These are phyloP conservation scores for Clupea harengus DNA, from an alignment of 2,113 vertebrate species.

Conservation along the genomic window DNA sequence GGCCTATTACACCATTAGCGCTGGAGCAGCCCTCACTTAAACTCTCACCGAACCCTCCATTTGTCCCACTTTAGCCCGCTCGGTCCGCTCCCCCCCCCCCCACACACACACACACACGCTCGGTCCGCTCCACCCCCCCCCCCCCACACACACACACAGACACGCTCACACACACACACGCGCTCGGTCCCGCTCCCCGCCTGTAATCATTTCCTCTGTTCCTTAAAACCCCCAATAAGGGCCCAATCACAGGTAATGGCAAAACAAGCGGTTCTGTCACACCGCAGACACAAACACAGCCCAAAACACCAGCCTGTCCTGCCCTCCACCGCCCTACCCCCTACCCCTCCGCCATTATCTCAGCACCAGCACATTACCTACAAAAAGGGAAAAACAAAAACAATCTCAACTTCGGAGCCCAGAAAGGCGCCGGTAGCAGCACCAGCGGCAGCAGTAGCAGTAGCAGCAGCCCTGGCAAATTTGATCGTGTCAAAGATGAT, in stretches of 20 bases:
- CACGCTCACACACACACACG: neutral
- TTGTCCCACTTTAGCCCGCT: slow-evolving; percentile 1
- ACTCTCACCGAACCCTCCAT: neutral
- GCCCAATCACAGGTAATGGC: too few relatives aligned
- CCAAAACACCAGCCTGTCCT: too few relatives aligned
- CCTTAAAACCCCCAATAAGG: too few relatives aligned
- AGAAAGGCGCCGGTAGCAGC: too few relatives aligned
- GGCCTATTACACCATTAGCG: slow-evolving; percentile 1
- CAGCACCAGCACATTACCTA: too few relatives aligned
- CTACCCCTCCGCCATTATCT: too few relatives aligned
- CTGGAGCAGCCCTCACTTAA: slow-evolving; percentile 24
- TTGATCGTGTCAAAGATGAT: neutral
- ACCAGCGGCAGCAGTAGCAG: neutral
- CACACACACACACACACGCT: neutral
- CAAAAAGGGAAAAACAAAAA: too few relatives aligned
- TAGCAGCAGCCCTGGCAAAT: neutral
- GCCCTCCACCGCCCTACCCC: too few relatives aligned
- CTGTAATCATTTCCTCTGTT: neutral
- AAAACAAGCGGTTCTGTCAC: too few relatives aligned
- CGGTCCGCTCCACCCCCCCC: neutral
- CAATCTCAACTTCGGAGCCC: too few relatives aligned
- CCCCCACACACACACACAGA: neutral
- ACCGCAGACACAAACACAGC: too few relatives aligned
- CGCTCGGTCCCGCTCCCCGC: neutral
- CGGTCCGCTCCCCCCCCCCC: neutral